Evolutionary conservation across 2,888 invertebrate genomes (phyloP), one percentile per base, ranked within the genome.

Genomic region (Mesorhabditis spiculigera): DNA sequence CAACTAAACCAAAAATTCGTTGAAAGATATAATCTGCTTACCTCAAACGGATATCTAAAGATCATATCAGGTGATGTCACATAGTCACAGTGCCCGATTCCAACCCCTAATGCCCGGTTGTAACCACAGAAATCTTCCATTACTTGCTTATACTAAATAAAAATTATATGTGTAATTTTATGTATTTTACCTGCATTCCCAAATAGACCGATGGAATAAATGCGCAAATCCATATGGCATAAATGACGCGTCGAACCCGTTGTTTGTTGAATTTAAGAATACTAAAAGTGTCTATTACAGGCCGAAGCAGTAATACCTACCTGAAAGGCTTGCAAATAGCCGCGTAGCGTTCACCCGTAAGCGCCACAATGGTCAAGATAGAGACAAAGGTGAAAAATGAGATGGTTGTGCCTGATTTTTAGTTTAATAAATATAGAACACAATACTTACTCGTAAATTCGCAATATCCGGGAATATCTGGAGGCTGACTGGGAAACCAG

Each of bases 321-420:
- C 75, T 74, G 70, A 85, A 82, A 6, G 85, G 85, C 71, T 85
- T 82, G 68, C 84, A 82, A 58, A 85, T 85, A 67, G 83, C 85
- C 65, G 81, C 78, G 61, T 81, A 79, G 70, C 85, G 71, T 66
- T 85, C 85, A 6, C 76, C 76, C 3, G 82, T 82, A 50, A 85
- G 68, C 8, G 78, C 71, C 6, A 83, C 79, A 42, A 85, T 83
- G n/a, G 83, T 81, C 16, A 85, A 72, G 61, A 85, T 83, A 16
- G 85, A 85, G 41, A 79, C 79, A 71, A 81, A 84, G 1, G 85
- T 85, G 73, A 85, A 85, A 41, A 81, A 73, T 13, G 81, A 81
- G 68, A 85, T 84, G 5, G 82, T 70, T 6, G 81, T 84, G 69
- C 81, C 81, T 80, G 66, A 67, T 74, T 50, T n/a, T 58, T 13